Base-by-base conservation (phyloP, 2,888 invertebrate species). In the Drosophila subsilvestris region DNA sequence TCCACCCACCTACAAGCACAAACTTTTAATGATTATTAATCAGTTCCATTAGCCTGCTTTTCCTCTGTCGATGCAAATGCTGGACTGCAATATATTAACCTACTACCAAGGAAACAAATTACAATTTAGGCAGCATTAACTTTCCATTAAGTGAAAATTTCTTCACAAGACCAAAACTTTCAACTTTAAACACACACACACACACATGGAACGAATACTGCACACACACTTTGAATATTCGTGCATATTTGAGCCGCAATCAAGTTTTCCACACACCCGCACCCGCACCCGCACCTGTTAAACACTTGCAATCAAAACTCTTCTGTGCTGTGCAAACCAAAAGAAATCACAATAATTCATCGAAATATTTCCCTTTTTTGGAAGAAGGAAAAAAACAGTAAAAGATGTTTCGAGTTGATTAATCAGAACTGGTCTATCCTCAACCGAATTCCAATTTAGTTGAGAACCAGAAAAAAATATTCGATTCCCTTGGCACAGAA, bases 381-480 rank as follows among this genome's bases (percentile, higher is more conserved):
- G 27, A 22, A 65, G 22, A n/a, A 10, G 14, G 14, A 25, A 20
- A 20, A 37, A n/a, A n/a, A n/a, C 27, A 18, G 8, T 3, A 14
- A 29, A 5, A 27, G 18, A 12, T 47, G 22, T 25, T 18, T 47
- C 8, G n/a, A 18, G 6, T 48, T 29, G 42, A 49, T 56, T 55
- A 42, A 65, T 65, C 68, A 48, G 29, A 49, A 17, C 56, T 5
- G 60, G 42, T 18, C 14, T 4, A 20, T 18, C 14, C 48, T 14
- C 37, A 37, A 22, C 9, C 9, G 8, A 18, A 5, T 27, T 42
- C 47, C 53, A 18, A 54, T 66, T 65, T 42, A 27, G n/a, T 51
- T 27, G 27, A 14, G 12, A n/a, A 45, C 20, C 25, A 37, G 20
- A 25, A 27, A 27, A 32, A 43, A 7, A 29, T 3, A 25, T 32